phyloP scores from a whole-genome alignment of 2,797 vertebrate genomes.

The Diplodus sargus region DNA sequence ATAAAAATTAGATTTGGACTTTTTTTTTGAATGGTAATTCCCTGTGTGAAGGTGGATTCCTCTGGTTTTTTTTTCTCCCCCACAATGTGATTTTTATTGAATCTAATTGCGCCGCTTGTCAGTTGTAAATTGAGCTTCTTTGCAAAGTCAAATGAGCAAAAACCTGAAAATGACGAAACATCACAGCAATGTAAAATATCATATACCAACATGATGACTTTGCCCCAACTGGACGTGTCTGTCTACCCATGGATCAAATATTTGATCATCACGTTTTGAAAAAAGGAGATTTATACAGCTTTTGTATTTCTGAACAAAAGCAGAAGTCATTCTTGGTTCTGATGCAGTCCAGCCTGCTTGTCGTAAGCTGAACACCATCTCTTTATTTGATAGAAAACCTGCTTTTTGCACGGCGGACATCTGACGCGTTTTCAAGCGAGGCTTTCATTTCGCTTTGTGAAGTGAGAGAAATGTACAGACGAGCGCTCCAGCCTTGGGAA shows the following conservation, averaged over 20 bases:
- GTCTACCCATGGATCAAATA: constrained; percentile 3
- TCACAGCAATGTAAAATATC: background rate
- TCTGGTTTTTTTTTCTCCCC: background rate
- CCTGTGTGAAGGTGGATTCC: constrained; percentile 1
- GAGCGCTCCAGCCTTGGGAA: constrained; percentile 28
- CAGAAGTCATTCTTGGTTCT: background rate
- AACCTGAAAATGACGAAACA: constrained; percentile 17
- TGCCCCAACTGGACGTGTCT: background rate
- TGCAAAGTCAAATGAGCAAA: constrained; percentile 21
- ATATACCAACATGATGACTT: constrained; percentile 1
- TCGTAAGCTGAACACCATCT: background rate
- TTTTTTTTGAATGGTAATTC: constrained; percentile 26
- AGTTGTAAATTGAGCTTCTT: constrained; percentile 14
- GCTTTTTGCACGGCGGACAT: constrained; percentile 4
- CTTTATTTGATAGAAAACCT: background rate
- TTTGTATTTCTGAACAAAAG: background rate
- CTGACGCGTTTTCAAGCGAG: constrained; percentile 26
- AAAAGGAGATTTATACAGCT: background rate
- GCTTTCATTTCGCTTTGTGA: constrained; percentile 37
- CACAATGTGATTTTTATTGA: constrained; percentile 54
- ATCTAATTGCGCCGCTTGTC: constrained; percentile 45
- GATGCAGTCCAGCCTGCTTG: background rate
- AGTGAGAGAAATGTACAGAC: constrained; percentile 22
- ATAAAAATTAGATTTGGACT: constrained; percentile 25
- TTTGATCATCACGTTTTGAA: constrained; percentile 24